Evolutionary conservation across 2,797 vertebrate species (phyloP), one percentile per base, ranked within the genome.

Genomic region (Dallia pectoralis): DNA sequence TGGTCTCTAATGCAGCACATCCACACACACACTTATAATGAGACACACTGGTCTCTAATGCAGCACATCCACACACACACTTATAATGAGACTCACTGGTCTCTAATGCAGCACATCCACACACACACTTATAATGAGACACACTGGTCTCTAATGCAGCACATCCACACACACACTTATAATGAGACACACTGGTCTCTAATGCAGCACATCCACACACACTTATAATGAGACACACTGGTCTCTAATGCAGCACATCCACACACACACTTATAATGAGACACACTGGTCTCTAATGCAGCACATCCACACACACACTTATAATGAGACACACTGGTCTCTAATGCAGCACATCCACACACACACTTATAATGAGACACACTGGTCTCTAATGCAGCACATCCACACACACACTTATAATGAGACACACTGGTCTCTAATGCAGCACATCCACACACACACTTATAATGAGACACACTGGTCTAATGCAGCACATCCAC

Each of bases 191-290:
- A 62, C 51, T 82, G 70, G 74, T 62, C 69, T 78, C 71, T 73
- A 74, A 77, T 81, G 61, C 36, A 48, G 25, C 40, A 30, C 79
- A 82, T 84, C 77, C 75, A 75, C n/a, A n/a, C n/a, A n/a, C n/a
- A n/a, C n/a, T n/a, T n/a, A n/a, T n/a, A n/a, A 68, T 64, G 53
- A 78, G 68, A 74, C 25, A 15, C 72, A 27, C 30, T 40, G 68
- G 65, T 69, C 59, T 78, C 64, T 77, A 62, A 67, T 68, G 12
- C 48, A 68, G 62, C 75, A 61, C 82, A 78, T 69, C 72, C 61
- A 32, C 59, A 61, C 53, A 70, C 36, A 66, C 30, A 40, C 67
- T 36, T 51, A 76, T 47, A 71, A 32, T 53, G 44, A 62, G 66
- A 67, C 76, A 75, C 74, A 62, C 51, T 82, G 70, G 74, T 62